These are phyloP conservation scores for Setophaga petechia DNA, from an alignment of 2,113 vertebrate species.

Conservation along the genomic window DNA sequence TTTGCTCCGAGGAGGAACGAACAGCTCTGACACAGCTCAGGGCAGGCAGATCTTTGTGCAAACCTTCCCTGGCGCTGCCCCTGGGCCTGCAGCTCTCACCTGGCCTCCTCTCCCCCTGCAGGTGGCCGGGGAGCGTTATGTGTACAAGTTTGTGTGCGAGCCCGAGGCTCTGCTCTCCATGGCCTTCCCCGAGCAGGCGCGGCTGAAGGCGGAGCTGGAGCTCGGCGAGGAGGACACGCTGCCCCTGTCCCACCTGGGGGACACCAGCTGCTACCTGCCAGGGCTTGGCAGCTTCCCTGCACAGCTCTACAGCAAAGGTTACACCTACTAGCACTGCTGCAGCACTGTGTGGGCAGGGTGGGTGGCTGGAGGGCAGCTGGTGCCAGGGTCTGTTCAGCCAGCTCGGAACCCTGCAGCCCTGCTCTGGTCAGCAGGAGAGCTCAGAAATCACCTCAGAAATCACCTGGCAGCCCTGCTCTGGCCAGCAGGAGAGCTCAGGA, in stretches of 20 bases:
- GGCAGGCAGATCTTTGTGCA: neutral
- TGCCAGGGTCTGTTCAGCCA: neutral
- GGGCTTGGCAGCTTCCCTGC: constrained; percentile 80
- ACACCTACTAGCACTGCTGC: constrained; percentile 80
- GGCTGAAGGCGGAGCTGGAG: constrained; percentile 88
- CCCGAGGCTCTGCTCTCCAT: constrained; percentile 93
- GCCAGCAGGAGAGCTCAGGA: too few species aligned
- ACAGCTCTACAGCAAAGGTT: constrained; percentile 90
- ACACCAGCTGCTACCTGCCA: constrained; percentile 78
- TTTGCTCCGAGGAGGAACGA: neutral
- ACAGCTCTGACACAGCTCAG: fast-evolving
- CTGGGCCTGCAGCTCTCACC: neutral
- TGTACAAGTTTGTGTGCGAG: constrained; percentile 99
- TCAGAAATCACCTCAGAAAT: neutral
- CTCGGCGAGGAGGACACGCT: constrained; percentile 95
- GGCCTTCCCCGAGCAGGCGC: constrained; percentile 93
- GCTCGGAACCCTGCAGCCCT: neutral
- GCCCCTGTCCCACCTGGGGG: constrained; percentile 93
- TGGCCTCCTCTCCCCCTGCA: constrained; percentile 15
- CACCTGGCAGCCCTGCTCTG: too few species aligned
- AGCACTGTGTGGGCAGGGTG: constrained; percentile 21
- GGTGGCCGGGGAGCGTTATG: constrained; percentile 98
- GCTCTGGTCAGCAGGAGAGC: neutral
- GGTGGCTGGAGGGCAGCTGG: constrained; percentile 27
- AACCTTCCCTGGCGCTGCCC: fast-evolving